These are phyloP conservation scores for Urocolius indicus DNA, from an alignment of 2,113 vertebrate species.

Conservation along the genomic window DNA sequence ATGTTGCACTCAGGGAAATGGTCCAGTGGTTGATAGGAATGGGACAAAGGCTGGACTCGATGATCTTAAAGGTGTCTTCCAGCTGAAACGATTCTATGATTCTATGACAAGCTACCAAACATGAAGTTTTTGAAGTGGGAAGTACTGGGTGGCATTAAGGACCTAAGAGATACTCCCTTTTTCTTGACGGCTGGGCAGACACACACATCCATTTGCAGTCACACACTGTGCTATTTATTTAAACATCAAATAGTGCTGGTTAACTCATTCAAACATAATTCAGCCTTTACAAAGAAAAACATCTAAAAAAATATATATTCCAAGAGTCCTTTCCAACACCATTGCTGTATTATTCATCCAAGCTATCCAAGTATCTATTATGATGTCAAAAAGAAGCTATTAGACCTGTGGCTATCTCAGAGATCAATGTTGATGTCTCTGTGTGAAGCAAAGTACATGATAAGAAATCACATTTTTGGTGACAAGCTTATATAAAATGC, in stretches of 20 bases:
- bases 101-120: background rate
- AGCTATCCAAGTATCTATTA: background rate
- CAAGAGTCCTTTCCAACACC: background rate
- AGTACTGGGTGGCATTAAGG: background rate
- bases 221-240: background rate
- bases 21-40: too few species aligned
- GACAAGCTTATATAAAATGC: background rate
- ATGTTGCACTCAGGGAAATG: too few species aligned
- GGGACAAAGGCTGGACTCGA: too few species aligned
- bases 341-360: background rate
- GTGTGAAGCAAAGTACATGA: background rate
- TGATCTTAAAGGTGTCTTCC: too few species aligned
- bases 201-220: background rate
- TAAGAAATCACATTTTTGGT: background rate
- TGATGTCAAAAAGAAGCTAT: background rate
- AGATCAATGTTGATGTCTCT: background rate
- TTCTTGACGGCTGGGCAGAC: constrained; percentile 19
- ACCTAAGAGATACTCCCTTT: background rate
- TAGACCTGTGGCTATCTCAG: background rate
- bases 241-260: background rate
- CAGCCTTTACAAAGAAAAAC: background rate
- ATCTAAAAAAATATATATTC: background rate
- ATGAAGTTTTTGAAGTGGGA: background rate
- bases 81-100: background rate
- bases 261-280: background rate